These are phyloP conservation scores for Heterotilapia buettikoferi DNA, from an alignment of 2,113 vertebrate genomes.

Conservation along the genomic window DNA sequence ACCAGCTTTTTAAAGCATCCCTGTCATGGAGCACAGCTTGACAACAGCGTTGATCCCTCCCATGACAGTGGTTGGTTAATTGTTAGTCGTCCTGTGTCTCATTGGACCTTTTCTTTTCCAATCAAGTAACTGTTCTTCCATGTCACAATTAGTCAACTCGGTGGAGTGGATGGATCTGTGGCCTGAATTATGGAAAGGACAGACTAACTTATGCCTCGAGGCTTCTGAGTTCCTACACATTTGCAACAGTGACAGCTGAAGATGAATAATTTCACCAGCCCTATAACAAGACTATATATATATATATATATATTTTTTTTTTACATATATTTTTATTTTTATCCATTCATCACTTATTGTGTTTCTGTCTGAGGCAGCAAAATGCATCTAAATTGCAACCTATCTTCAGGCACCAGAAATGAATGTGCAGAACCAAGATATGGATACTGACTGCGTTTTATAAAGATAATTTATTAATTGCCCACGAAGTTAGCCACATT, in stretches of 20 bases:
- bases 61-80: neutral
- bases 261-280: neutral
- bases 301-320: no score
- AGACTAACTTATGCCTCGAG: neutral
- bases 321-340: neutral
- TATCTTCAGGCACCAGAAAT: constrained; percentile 34
- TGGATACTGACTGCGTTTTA: neutral
- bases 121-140: neutral
- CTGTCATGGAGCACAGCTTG: neutral
- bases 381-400: neutral
- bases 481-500: neutral
- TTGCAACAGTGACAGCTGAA: neutral
- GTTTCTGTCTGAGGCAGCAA: neutral
- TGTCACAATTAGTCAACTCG: neutral
- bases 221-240: neutral
- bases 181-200: neutral
- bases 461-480: constrained; percentile 29
- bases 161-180: neutral
- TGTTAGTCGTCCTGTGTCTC: neutral
- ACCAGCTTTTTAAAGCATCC: neutral
- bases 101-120: neutral
- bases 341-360: neutral
- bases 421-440: constrained; percentile 34
- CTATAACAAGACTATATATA: neutral
- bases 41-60: neutral